Evolutionary conservation across 2,888 invertebrate genomes (phyloP).

Genomic region (Plagiodera versicolora): DNA sequence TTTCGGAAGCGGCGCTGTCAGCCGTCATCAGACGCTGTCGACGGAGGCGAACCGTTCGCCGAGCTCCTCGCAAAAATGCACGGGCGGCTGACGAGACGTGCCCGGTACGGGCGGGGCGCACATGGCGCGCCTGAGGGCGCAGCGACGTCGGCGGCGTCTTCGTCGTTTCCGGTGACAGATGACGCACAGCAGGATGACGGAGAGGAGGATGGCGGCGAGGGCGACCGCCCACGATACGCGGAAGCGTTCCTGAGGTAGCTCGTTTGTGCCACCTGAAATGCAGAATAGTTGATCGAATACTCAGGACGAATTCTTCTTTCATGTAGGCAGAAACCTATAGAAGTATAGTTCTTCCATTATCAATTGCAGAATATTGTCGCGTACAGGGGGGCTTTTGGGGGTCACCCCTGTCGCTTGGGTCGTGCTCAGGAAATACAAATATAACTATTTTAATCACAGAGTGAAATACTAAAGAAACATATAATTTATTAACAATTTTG

Average conservation of each 20-base stretch:
- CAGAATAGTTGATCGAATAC: conserved; percentile 43
- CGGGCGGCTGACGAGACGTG: conserved; percentile 51
- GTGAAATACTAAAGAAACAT: too few relatives aligned
- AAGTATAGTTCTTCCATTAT: too few relatives aligned
- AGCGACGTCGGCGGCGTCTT: conserved; percentile 54
- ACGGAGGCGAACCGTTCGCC: conserved; percentile 61
- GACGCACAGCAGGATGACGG: conserved; percentile 55
- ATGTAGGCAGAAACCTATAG: too few relatives aligned
- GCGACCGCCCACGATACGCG: conserved; percentile 47
- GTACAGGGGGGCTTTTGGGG: too few relatives aligned
- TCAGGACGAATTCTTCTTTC: too few relatives aligned
- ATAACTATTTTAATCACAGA: too few relatives aligned
- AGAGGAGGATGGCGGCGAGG: conserved; percentile 54
- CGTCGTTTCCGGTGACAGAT: conserved; percentile 60
- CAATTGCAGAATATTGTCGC: too few relatives aligned
- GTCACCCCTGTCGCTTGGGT: too few relatives aligned
- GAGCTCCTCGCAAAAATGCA: conserved; percentile 60
- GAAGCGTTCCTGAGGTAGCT: conserved; percentile 46
- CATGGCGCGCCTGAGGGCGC: conserved; percentile 55
- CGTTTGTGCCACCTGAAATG: conserved; percentile 54
- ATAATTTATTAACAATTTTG: too few relatives aligned
- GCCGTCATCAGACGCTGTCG: conserved; percentile 60
- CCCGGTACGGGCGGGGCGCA: conserved; percentile 50
- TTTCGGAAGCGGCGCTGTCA: conserved; percentile 41
- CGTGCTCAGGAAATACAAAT: too few relatives aligned